Base-by-base conservation (phyloP, 2,113 vertebrate species). In the Rhea americana region DNA sequence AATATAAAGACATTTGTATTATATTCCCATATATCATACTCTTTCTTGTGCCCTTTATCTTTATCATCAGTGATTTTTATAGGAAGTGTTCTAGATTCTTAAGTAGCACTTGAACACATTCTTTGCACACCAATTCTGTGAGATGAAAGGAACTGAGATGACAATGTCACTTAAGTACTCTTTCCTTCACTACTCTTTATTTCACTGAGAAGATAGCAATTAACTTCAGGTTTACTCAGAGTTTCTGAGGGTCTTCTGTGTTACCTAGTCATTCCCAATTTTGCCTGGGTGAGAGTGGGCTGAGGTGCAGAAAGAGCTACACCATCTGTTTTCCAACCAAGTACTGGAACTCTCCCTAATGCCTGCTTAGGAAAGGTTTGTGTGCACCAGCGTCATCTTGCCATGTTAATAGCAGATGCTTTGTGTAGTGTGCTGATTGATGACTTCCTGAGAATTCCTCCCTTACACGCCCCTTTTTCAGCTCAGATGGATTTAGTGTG, bases 321-420 rank as follows among this genome's bases (percentile, higher is more conserved):
- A 20, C 26, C 21, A 28, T 41, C 4, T 50, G 76, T 59, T 8
- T 50, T 5, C 16, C 32, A 22, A 3, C 3, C 47, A 28, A 37
- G 11, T 41, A 4, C 19, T 74, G 19, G 7, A 58, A 56, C 6
- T 67, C 21, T 35, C 0, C 9, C 30, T 61, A 0, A 47, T 85
- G 8, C 48, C 37, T 21, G 7, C 5, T 71, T 48, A 71, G n/a
- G 74, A 63, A 7, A 61, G n/a, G 14, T 16, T 25, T 30, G 7
- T 30, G 18, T 53, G 28, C 28, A 5, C 11, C 0, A 0, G 13
- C 10, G 39, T 26, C 6, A 4, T 59, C 25, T 89, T 4, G 0
- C 70, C 82, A 12, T 82, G 20, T 62, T 87, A 48, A 77, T 30
- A 48, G 9, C 71, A 76, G 67, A 22, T 73, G 35, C 30, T 20